Base-by-base conservation (phyloP, 2,113 vertebrate genomes). In the Channa maculata region DNA sequence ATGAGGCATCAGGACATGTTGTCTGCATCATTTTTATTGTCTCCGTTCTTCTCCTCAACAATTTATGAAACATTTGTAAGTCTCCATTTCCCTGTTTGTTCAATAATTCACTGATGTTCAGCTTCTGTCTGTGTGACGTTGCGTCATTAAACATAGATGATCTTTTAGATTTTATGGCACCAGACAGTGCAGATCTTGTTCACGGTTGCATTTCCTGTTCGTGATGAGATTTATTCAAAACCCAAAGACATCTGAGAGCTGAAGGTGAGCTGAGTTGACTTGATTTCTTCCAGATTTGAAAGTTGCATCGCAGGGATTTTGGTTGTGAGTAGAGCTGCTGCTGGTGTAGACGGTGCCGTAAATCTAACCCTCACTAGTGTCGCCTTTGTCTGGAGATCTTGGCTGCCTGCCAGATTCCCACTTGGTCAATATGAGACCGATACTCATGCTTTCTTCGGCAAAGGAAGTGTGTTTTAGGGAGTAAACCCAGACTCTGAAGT, bases 81-180 rank as follows among this genome's bases (percentile, higher is more conserved):
- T 43, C 73, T 76, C 70, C 24, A 63, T 82, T 84, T 83, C 81
- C 51, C 67, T 1, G 62, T 77, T 60, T 14, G 55, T 63, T 90
- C 51, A 93, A 92, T 92, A 91, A 92, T 93, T 89, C 65, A 91
- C 84, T 0, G 0, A 11, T 46, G 65, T 85, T 90, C 84, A 52
- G 76, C 72, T 87, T 88, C 62, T 75, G 65, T 36, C 79, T 58
- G 55, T 55, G 69, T 88, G 88, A 88, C 69, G 63, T 52, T 39
- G 71, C 54, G 2, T 74, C 79, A 74, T 93, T 77, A 92, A 92
- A 90, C 85, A 93, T 90, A 50, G 71, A 92, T 87, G 79, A 33
- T 66, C 79, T 88, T 88, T 86, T 83, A 82, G 80, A 79, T 75
- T 58, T 65, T 66, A 54, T 59, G 64, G 65, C 8, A 41, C 44